Base-by-base conservation (phyloP, 2,888 invertebrate genomes). In the Drosophila incognita region DNA sequence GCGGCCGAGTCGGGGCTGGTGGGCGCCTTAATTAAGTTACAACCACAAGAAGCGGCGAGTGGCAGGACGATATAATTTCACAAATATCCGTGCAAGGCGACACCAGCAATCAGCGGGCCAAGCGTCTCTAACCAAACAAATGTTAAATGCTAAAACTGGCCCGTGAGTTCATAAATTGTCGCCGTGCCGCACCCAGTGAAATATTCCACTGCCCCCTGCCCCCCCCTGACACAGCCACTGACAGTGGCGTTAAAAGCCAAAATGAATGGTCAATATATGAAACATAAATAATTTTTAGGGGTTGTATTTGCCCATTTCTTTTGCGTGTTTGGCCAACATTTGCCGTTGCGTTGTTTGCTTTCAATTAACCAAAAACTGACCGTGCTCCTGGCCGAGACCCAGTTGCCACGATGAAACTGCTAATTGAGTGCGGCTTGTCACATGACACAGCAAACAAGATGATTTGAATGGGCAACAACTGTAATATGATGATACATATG, bases 311-410 rank as follows among this genome's bases (percentile, higher is more conserved):
- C 59, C 69, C 59, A 73, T 63, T 79, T 58, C 66, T 67, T 77
- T 82, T 74, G 90, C 86, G 86, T 86, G 86, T 86, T 86, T 88
- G 89, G 63, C 70, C 74, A 88, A 83, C 86, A 86, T 86, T 86
- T 86, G 68, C 79, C 85, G 83, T 71, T 74, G 69, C 75, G 71
- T 73, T 86, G 90, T 86, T 86, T 86, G 74, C 89, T 77, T 90
- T 90, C 86, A 86, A 86, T 86, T 86, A 86, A 86, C 89, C 83
- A 85, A 87, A 46, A 89, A 89, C 89, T 89, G 89, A 84, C 84
- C 87, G 65, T 64, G 31, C 31, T 56, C 51, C 60, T n/a, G 10
- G 46, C 24, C 46, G 21, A 2, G 21, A 4, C 21, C 15, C 46
- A 46, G 21, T 40, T 3, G 11, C 36, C 42, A 48, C 40, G 65